Percentiles rank a stretch among this genome's conserved stretches.
Evolutionary conservation across 1,140 invertebrate genomes (phyloP).

Genomic region (Pentalonia nigronervosa): DNA sequence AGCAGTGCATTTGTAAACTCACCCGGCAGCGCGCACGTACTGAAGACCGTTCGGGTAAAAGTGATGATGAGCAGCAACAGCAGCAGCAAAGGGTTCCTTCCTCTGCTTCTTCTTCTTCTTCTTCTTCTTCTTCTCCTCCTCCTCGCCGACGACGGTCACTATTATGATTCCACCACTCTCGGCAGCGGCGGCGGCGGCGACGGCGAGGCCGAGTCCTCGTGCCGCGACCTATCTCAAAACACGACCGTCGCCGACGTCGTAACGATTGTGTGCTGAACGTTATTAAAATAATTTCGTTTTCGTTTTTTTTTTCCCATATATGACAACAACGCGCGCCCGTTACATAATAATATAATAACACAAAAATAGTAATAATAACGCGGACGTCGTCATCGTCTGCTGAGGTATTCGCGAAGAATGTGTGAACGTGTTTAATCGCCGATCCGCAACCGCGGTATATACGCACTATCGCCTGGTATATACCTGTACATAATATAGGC

Average conservation of each 20-base stretch:
- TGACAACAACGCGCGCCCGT: neutral
- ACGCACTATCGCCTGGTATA: neutral
- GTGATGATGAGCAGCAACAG: constrained; percentile 31
- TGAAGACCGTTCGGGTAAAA: constrained; percentile 55
- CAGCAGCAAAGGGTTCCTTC: constrained; percentile 54
- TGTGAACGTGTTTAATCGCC: neutral
- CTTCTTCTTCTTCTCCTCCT: neutral
- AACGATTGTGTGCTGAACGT: neutral
- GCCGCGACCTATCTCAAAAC: neutral
- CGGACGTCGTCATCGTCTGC: neutral
- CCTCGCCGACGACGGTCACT: neutral
- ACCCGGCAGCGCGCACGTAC: constrained; percentile 56
- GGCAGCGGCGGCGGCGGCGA: neutral
- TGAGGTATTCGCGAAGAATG: neutral
- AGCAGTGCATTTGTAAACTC: constrained; percentile 49
- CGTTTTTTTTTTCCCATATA: neutral
- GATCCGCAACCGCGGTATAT: neutral
- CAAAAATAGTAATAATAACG: neutral
- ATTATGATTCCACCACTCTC: constrained; percentile 17
- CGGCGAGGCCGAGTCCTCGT: constrained; percentile 10
- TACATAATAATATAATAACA: neutral
- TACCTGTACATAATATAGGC: neutral
- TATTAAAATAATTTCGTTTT: constrained; percentile 31
- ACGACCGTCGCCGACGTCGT: neutral
- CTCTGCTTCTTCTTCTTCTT: constrained; percentile 44